Conservation (phyloP, 2,888 invertebrate species). For the Campopleginae sp. region DNA sequence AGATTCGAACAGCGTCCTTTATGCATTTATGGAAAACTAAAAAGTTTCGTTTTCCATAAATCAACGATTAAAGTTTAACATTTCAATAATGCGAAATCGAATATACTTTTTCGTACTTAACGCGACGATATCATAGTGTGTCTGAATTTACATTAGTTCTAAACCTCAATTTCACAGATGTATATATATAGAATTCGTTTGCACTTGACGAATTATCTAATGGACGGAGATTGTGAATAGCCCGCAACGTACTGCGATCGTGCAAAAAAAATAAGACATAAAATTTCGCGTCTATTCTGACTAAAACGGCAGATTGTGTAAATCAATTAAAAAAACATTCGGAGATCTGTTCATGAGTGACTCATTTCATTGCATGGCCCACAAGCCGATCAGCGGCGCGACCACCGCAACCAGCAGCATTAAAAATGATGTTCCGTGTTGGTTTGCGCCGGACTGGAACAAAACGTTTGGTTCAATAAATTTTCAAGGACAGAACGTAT, state of each 20-base stretch:
- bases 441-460: constrained; percentile 74
- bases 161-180: not conserved
- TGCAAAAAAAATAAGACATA: not conserved
- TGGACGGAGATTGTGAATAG: constrained; percentile 26
- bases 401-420: constrained; percentile 42
- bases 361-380: constrained; percentile 53
- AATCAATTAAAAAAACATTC: constrained; percentile 20
- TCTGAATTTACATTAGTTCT: not conserved
- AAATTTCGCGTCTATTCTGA: constrained; percentile 40
- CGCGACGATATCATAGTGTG: not conserved
- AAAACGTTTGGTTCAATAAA: constrained; percentile 2
- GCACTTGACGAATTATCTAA: not conserved
- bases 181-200: not conserved
- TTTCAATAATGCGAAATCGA: not conserved
- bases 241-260: not conserved
- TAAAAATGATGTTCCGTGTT: constrained; percentile 34
- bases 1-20: not conserved
- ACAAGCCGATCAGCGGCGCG: constrained; percentile 51
- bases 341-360: not conserved
- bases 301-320: constrained; percentile 60
- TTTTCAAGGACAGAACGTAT: not conserved
- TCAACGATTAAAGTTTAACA: not conserved
- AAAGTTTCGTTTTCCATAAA: not conserved
- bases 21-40: too few species aligned
- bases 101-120: not conserved